Percentiles rank a stretch among this genome's conserved stretches.
These are phyloP conservation scores for Apeira syringaria DNA, from an alignment of 2,888 invertebrate species.

Conservation along the genomic window DNA sequence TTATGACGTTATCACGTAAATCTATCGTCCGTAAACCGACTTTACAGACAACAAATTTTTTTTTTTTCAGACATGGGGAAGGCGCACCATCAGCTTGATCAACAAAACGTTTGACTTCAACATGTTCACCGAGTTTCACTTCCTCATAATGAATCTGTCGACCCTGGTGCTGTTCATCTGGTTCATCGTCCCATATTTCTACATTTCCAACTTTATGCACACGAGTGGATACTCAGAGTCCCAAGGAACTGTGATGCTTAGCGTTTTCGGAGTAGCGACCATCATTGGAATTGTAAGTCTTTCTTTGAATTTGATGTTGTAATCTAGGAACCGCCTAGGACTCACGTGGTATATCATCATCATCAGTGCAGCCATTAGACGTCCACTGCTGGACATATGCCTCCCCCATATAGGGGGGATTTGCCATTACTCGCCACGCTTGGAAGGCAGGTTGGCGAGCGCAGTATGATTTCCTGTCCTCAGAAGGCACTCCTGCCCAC, in stretches of 20 bases:
- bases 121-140: slow-evolving; percentile 91
- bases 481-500: too few species aligned
- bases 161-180: slow-evolving; percentile 95
- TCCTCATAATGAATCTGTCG: slow-evolving; percentile 93
- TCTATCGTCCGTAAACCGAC: too few species aligned
- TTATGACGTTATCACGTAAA: too few species aligned
- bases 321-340: too few species aligned
- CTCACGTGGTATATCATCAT: too few species aligned
- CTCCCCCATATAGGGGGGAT: too few species aligned
- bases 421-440: too few species aligned
- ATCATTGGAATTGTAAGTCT: slow-evolving; percentile 93
- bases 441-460: too few species aligned
- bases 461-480: too few species aligned
- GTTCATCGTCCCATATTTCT: slow-evolving; percentile 98
- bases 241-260: slow-evolving; percentile 90
- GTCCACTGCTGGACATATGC: too few species aligned
- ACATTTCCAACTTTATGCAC: slow-evolving; percentile 92
- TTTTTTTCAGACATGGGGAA: slow-evolving; percentile 87
- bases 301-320: background rate
- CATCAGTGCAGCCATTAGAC: too few species aligned
- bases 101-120: slow-evolving; percentile 92
- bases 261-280: slow-evolving; percentile 94
- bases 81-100: slow-evolving; percentile 85
- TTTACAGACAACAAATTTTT: too few species aligned
- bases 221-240: slow-evolving; percentile 84